A percentile compares a stretch with the other conserved stretches of the same genome.
Evolutionary conservation across 2,113 vertebrate species (phyloP).

Genomic region (Cavia porcellus): DNA sequence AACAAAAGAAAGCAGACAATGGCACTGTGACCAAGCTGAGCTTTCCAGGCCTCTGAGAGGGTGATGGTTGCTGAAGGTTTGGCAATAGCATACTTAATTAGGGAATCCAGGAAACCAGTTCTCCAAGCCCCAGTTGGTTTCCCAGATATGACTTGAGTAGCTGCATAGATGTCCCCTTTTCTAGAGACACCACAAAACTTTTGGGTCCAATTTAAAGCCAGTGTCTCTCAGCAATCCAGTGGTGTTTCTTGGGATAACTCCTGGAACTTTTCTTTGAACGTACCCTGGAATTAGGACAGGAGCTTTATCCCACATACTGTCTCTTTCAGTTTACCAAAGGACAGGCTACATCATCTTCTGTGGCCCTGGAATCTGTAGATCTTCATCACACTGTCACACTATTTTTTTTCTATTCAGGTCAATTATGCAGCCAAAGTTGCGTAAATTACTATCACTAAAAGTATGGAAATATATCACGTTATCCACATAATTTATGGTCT

Average conservation of each 20-base stretch:
- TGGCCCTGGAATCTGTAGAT: neutral
- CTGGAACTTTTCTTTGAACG: neutral
- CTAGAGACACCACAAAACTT: constrained; percentile 25
- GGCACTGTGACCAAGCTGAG: neutral
- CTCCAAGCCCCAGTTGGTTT: neutral
- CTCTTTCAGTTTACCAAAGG: neutral
- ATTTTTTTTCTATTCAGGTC: neutral
- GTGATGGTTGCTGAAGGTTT: neutral
- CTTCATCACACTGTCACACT: neutral
- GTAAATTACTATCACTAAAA: neutral
- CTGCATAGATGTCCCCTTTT: neutral
- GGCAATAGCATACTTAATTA: neutral
- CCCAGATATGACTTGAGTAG: neutral
- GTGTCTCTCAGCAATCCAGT: neutral
- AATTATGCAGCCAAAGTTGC: neutral
- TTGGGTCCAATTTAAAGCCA: neutral
- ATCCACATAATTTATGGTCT: neutral
- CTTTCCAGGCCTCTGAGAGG: neutral
- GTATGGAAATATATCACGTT: neutral
- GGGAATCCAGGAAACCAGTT: neutral
- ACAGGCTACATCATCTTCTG: neutral
- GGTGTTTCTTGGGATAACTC: neutral
- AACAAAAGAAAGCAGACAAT: constrained; percentile 62
- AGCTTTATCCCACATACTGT: neutral
- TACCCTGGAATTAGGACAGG: neutral